A percentile compares a stretch with the other conserved stretches of the same genome.
Evolutionary conservation across 2,888 invertebrate species (phyloP).

Genomic region (Agriopis marginaria): DNA sequence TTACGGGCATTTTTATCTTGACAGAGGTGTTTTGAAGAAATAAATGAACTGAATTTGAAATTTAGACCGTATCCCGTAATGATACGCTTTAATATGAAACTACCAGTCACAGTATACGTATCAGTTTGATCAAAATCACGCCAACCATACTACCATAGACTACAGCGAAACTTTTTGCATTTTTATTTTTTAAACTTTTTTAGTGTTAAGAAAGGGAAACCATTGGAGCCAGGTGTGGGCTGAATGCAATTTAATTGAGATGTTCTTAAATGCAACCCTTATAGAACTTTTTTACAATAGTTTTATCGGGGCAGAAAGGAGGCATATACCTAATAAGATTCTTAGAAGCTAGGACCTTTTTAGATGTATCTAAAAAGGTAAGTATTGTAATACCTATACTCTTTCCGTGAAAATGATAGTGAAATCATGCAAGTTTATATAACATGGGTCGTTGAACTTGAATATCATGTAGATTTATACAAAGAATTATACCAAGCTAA

Average conservation of each 20-base stretch:
- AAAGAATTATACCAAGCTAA: too few relatives aligned
- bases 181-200: conserved; percentile 47
- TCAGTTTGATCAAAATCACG: neutral
- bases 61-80: neutral
- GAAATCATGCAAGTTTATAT: too few relatives aligned
- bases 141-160: conserved; percentile 11
- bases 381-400: too few relatives aligned
- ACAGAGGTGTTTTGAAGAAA: neutral
- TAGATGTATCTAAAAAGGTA: too few relatives aligned
- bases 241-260: conserved; percentile 78
- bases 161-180: conserved; percentile 41
- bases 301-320: neutral
- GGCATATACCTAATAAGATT: too few relatives aligned
- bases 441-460: too few relatives aligned
- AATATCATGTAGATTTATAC: too few relatives aligned
- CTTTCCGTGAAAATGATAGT: too few relatives aligned
- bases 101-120: neutral
- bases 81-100: neutral
- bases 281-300: neutral
- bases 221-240: conserved; percentile 66
- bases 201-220: conserved; percentile 39
- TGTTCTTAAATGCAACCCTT: neutral
- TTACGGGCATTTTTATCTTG: conserved; percentile 40
- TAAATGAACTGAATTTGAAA: neutral
- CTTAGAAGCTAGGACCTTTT: too few relatives aligned